Base-by-base conservation (phyloP, 92 coral and sea anemone genomes). In the Nematostella vectensis region DNA sequence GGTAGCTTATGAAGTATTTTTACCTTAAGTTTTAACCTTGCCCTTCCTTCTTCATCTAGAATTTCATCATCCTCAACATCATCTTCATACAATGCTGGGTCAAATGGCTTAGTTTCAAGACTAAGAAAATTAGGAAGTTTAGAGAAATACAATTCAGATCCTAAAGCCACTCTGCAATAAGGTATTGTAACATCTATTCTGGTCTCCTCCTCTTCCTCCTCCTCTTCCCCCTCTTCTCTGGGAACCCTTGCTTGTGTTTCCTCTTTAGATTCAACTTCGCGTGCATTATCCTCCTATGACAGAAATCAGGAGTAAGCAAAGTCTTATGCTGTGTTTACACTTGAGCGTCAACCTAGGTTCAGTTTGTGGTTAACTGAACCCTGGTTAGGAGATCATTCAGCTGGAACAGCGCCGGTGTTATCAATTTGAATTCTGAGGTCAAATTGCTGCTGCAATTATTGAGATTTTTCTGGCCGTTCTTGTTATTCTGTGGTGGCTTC, bases 1-100 rank as follows among this genome's bases (percentile, higher is more conserved):
- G n/a, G n/a, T n/a, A n/a, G n/a, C n/a, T n/a, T n/a, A n/a, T n/a
- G n/a, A n/a, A n/a, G n/a, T 33, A 15, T 33, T 6, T 33, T 45
- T 22, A 89, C 97, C 91, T 83, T 91, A 10, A 91, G 79, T 47
- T 91, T 91, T 11, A 91, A 80, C 50, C 97, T 85, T 57, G 97
- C 85, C 67, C 94, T 68, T 48, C 97, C 97, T 50, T 91, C 97
- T 27, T 91, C 97, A 68, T 91, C 97, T 22, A 91, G 80, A 38
- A 91, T 84, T 48, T 91, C 97, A 57, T 91, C 97, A 57, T 91
- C 97, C 45, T 91, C 97, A 72, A 91, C 63, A 53, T 91, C 97
- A 59, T 91, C 97, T 55, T 91, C 97, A 78, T 85, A 91, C 24
- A 75, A 29, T 0, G 83, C 51, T 28, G 87, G 74, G 50, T 85